Conservation (phyloP, 2,888 invertebrate species). For the Molorchus minor region DNA sequence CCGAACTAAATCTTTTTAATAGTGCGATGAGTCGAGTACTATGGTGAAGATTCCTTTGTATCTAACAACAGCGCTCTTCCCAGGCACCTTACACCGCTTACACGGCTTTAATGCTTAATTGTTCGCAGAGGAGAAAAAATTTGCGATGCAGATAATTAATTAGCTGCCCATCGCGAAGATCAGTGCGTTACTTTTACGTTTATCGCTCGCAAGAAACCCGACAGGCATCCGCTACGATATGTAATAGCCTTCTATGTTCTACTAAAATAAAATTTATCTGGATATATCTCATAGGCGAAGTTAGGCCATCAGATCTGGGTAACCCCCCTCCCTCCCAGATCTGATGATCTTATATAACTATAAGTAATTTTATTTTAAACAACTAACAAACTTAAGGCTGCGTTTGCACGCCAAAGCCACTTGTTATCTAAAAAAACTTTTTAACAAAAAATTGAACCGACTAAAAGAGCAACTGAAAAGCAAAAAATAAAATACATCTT, state of each 20-base stretch:
- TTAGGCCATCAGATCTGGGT: no score
- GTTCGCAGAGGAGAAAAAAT: constrained; percentile 32
- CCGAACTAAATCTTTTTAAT: constrained; percentile 4
- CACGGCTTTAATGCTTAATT: constrained; percentile 40
- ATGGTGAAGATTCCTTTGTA: not conserved
- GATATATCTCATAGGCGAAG: no score
- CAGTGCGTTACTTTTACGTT: constrained; percentile 35
- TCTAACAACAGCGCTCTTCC: constrained; percentile 6
- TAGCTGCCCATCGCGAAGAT: constrained; percentile 30
- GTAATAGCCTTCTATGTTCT: not conserved
- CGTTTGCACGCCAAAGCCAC: no score
- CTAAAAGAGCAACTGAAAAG: no score
- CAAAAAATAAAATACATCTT: no score
- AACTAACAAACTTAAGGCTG: no score
- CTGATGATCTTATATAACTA: no score
- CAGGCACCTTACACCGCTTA: constrained; percentile 41
- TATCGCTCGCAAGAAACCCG: constrained; percentile 29
- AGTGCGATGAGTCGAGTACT: constrained; percentile 3
- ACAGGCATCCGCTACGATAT: constrained; percentile 12
- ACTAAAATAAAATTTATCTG: no score
- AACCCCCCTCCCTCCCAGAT: no score
- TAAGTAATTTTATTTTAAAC: no score
- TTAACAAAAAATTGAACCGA: no score
- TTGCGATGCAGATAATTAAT: constrained; percentile 37
- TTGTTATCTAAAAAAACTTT: no score